Evolutionary conservation across 2,797 vertebrate species (phyloP).

Genomic region (Acrossocheilus wenchowensis): DNA sequence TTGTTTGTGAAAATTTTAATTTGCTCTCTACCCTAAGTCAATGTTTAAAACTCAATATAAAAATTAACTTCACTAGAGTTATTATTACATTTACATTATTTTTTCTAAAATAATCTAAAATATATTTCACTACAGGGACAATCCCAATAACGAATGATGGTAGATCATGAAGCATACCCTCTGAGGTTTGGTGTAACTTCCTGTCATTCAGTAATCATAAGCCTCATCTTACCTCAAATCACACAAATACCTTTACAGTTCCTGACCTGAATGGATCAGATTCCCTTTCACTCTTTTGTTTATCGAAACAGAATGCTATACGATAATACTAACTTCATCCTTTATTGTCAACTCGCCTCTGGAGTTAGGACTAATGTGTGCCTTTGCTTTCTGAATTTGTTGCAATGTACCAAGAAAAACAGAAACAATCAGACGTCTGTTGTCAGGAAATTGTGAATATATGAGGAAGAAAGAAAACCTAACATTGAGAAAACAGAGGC

Average conservation of each 20-base stretch:
- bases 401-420: not conserved
- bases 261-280: not conserved
- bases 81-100: not conserved
- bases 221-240: not conserved
- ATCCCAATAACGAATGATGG: not conserved
- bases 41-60: not conserved
- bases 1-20: too few species aligned
- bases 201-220: not conserved
- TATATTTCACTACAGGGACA: not conserved
- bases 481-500: not conserved
- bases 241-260: not conserved
- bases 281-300: slow-evolving; percentile 1
- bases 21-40: too few species aligned
- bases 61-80: not conserved
- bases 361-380: not conserved
- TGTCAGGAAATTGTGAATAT: slow-evolving; percentile 48
- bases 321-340: not conserved
- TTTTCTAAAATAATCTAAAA: not conserved
- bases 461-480: slow-evolving; percentile 40
- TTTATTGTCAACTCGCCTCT: not conserved
- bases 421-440: not conserved
- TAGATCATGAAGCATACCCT: not conserved
- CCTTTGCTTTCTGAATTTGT: not conserved
- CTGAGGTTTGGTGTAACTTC: too few species aligned
- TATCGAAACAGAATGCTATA: not conserved